A percentile compares a stretch with the other conserved stretches of the same genome.
phyloP scores from a whole-genome alignment of 1,140 invertebrate species.

The Eufriesea mexicana region DNA sequence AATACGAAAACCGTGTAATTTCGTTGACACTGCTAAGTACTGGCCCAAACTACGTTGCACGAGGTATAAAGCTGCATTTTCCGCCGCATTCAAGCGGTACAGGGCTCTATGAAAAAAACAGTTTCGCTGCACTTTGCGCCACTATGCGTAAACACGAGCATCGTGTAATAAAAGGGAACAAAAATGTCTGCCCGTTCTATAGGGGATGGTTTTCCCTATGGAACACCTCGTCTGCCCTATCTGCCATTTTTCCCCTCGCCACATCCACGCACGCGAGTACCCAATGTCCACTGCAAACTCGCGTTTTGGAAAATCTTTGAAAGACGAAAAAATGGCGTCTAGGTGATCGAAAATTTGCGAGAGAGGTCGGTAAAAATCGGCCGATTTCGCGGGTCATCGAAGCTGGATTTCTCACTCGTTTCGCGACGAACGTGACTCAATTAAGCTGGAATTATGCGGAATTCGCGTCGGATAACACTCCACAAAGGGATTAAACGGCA shows the following conservation, averaged over 20 bases:
- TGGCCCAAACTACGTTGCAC: background rate
- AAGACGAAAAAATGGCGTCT: background rate
- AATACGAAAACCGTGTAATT: background rate
- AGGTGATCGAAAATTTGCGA: too few relatives aligned
- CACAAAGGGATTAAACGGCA: constrained; percentile 22
- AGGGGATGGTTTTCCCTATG: too few relatives aligned
- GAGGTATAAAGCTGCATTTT: background rate
- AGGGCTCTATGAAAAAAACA: background rate
- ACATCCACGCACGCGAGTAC: too few relatives aligned
- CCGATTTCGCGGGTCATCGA: too few relatives aligned
- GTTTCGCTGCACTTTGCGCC: background rate
- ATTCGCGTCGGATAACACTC: constrained; percentile 6
- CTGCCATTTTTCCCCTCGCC: too few relatives aligned
- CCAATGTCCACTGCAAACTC: too few relatives aligned
- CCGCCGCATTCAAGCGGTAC: background rate
- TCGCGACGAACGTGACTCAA: background rate
- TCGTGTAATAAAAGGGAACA: background rate
- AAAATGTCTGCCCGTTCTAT: background rate
- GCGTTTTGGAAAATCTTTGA: background rate
- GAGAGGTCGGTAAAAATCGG: too few relatives aligned
- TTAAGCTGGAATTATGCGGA: constrained; percentile 17
- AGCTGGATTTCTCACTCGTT: background rate
- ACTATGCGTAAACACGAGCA: background rate
- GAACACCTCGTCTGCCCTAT: too few relatives aligned
- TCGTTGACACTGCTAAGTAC: background rate